Evolutionary conservation across 2,888 invertebrate species (phyloP).

Genomic region (Scrobipalpa atriplicella): DNA sequence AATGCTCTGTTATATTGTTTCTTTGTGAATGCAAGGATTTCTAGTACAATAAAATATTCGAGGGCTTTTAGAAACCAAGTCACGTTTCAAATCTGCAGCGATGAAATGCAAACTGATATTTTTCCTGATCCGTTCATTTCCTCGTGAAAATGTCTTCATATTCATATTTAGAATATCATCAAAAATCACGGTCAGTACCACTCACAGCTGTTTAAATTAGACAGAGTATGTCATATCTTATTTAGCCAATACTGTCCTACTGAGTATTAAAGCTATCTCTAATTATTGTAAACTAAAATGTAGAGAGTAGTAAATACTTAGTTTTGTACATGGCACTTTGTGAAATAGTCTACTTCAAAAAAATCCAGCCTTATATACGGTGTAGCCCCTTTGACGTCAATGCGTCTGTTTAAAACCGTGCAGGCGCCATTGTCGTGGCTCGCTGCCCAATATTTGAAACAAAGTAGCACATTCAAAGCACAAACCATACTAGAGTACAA

Average conservation of each 20-base stretch:
- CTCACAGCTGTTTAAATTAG: no score
- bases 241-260: no score
- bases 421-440: constrained; percentile 5
- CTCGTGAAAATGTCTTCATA: no score
- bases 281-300: no score
- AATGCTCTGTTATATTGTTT: background rate
- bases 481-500: background rate
- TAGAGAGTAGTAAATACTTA: no score
- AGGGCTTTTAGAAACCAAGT: background rate
- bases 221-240: no score
- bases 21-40: background rate
- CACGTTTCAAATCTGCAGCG: background rate
- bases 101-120: background rate
- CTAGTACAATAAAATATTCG: no score
- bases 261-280: no score
- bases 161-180: no score
- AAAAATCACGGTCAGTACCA: no score
- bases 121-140: background rate
- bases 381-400: constrained; percentile 4
- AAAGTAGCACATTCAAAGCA: background rate
- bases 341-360: no score
- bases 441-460: background rate
- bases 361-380: background rate
- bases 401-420: background rate
- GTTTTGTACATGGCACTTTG: no score